Evolutionary conservation across 2,888 invertebrate species (phyloP).

Genomic region (Mimas tiliae): DNA sequence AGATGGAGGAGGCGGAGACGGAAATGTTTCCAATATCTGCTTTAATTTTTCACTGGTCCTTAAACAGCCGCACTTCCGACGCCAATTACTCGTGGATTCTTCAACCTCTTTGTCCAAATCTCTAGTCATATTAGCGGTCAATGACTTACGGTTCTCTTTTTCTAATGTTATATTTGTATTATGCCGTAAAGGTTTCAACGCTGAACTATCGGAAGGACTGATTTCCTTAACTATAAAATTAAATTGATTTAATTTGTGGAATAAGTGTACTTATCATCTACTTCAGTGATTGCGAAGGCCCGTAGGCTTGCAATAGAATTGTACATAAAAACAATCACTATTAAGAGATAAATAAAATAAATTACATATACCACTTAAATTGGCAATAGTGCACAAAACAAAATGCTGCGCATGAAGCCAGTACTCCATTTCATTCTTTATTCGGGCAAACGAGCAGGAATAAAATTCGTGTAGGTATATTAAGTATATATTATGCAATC

Average conservation of each 20-base stretch:
- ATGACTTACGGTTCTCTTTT: not conserved
- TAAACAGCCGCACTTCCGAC: conserved; percentile 65
- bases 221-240: not conserved
- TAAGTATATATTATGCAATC: too few relatives aligned
- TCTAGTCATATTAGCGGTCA: conserved; percentile 6
- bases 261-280: too few relatives aligned
- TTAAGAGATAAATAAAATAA: too few relatives aligned
- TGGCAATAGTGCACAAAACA: too few relatives aligned
- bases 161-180: not conserved
- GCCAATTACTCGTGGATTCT: conserved; percentile 37
- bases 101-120: not conserved
- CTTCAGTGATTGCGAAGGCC: too few relatives aligned
- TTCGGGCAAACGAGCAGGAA: too few relatives aligned
- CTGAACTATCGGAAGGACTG: not conserved
- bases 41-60: conserved; percentile 72
- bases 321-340: too few relatives aligned
- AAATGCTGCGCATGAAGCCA: too few relatives aligned
- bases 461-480: too few relatives aligned
- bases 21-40: conserved; percentile 60
- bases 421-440: too few relatives aligned
- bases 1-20: conserved; percentile 61
- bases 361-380: too few relatives aligned
- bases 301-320: too few relatives aligned
- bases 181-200: not conserved
- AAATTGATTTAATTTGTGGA: not conserved